Evolutionary conservation across 2,797 vertebrate species (phyloP).

Genomic region (Triplophysa yarkandensis): DNA sequence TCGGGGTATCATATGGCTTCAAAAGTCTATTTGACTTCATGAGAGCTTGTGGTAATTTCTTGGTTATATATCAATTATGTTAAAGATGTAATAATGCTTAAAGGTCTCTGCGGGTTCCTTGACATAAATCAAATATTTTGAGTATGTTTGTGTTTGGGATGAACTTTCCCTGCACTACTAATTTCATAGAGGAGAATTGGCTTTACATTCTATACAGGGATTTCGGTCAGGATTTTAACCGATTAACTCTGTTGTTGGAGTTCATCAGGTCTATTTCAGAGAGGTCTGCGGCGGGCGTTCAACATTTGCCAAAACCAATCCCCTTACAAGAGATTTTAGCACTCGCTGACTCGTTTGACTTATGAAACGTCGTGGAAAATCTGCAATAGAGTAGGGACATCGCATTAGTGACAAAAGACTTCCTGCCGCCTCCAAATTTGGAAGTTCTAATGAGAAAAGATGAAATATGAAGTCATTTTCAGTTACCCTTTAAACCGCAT

Average conservation of each 20-base stretch:
- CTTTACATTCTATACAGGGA: slow-evolving; percentile 6
- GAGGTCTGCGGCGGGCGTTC: background rate
- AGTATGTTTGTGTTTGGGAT: no score
- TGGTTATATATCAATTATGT: background rate
- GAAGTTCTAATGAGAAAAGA: slow-evolving; percentile 18
- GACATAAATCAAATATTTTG: no score
- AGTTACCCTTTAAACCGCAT: slow-evolving; percentile 18
- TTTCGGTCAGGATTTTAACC: slow-evolving; percentile 20
- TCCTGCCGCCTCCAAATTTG: background rate
- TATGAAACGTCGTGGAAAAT: slow-evolving; percentile 23
- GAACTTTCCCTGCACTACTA: no score
- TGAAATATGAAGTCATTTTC: background rate
- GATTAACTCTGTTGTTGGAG: slow-evolving; percentile 21
- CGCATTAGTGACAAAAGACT: background rate
- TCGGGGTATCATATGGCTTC: background rate
- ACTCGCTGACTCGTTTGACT: slow-evolving; percentile 13
- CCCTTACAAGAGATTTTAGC: slow-evolving; percentile 29
- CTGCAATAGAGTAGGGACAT: slow-evolving; percentile 14
- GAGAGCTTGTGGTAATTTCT: background rate
- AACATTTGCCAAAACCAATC: slow-evolving; percentile 29
- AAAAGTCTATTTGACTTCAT: background rate
- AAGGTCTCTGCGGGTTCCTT: no score
- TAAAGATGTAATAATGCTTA: no score
- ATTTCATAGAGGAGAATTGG: slow-evolving; percentile 6
- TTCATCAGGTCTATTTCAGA: slow-evolving; percentile 33